phyloP scores from a whole-genome alignment of 2,888 invertebrate genomes.

The Thumatha senex region DNA sequence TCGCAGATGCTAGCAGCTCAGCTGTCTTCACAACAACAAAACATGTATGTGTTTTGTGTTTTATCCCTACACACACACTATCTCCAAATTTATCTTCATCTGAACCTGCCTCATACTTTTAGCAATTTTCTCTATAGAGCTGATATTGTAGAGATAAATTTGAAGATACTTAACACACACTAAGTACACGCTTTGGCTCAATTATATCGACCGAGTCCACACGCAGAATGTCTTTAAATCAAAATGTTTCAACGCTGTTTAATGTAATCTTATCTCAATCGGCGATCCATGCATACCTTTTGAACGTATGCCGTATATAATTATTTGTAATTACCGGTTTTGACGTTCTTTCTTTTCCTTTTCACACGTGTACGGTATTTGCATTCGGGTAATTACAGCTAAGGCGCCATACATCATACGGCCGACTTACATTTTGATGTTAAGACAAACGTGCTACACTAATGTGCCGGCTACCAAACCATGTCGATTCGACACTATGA shows the following conservation, averaged over 20 bases:
- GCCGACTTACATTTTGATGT: conserved; percentile 75
- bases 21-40: conserved; percentile 96
- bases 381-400: conserved; percentile 78
- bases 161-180: conserved; percentile 71
- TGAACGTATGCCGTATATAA: conserved; percentile 77
- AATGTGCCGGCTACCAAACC: conserved; percentile 65
- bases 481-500: conserved; percentile 71
- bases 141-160: conserved; percentile 61
- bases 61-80: conserved; percentile 56
- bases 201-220: conserved; percentile 61
- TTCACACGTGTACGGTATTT: conserved; percentile 81
- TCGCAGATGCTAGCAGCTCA: conserved; percentile 97
- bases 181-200: conserved; percentile 76
- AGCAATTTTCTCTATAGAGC: conserved; percentile 23
- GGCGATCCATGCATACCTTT: conserved; percentile 74
- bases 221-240: conserved; percentile 79
- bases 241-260: conserved; percentile 82
- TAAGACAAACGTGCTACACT: conserved; percentile 68
- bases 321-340: conserved; percentile 80
- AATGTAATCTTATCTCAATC: conserved; percentile 78
- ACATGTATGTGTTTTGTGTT: conserved; percentile 92
- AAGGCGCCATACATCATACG: conserved; percentile 74
- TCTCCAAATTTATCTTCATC: conserved; percentile 58
- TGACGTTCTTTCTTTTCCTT: conserved; percentile 77
- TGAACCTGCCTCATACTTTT: conserved; percentile 13